These are phyloP conservation scores for Nasonia oneida DNA, from an alignment of 2,888 invertebrate genomes.

Conservation along the genomic window DNA sequence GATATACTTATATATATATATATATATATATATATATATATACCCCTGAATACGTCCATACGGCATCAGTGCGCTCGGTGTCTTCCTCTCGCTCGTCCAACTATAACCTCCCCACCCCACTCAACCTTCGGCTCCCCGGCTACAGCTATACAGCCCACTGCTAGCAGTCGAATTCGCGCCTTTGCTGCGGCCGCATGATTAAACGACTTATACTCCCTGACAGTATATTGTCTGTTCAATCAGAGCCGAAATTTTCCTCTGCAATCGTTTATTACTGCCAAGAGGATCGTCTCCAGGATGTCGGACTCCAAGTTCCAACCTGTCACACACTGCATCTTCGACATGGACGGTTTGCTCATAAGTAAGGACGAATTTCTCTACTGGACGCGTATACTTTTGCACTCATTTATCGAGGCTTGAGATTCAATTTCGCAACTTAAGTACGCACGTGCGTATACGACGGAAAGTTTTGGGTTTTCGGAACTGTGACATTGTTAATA, in stretches of 20 bases:
- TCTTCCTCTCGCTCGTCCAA: neutral
- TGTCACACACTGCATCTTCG: constrained; percentile 76
- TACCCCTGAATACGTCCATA: too few species aligned
- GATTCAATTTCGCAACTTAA: neutral
- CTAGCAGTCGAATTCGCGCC: constrained; percentile 19
- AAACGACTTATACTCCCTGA: neutral
- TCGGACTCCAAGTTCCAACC: constrained; percentile 65
- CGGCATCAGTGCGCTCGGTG: too few species aligned
- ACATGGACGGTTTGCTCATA: constrained; percentile 76
- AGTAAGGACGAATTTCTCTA: constrained; percentile 67
- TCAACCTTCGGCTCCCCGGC: constrained; percentile 12
- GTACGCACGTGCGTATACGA: neutral
- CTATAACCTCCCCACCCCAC: neutral
- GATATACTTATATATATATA: too few species aligned
- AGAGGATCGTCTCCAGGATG: neutral
- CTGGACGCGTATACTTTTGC: neutral
- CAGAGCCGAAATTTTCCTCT: neutral
- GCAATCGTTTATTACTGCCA: neutral
- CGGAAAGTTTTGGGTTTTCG: constrained; percentile 16
- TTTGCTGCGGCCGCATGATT: neutral
- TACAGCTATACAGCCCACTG: neutral
- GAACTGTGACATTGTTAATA: neutral
- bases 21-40: too few species aligned
- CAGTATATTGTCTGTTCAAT: neutral
- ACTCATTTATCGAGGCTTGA: neutral